Percentiles rank a stretch among this genome's conserved stretches.
Evolutionary conservation across 2,888 invertebrate species (phyloP).

Genomic region (Phortica okadai): DNA sequence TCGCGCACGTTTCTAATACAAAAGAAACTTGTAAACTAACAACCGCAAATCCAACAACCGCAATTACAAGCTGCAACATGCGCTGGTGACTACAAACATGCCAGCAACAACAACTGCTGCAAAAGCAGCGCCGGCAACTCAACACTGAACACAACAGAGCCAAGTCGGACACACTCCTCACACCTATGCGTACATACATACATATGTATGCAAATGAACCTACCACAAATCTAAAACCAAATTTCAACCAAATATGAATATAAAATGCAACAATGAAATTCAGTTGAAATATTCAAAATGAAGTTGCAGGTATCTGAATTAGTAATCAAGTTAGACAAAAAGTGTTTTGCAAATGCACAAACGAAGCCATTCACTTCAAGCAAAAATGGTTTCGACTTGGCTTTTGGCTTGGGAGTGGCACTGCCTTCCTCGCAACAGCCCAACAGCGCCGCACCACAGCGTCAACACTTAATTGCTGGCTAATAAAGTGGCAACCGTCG

Average conservation of each 20-base stretch:
- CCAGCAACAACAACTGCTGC: slow-evolving; percentile 34
- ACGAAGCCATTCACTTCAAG: slow-evolving; percentile 60
- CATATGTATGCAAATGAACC: slow-evolving; percentile 24
- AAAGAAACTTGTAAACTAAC: slow-evolving; percentile 22
- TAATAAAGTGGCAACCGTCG: slow-evolving; percentile 26
- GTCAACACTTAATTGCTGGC: neutral
- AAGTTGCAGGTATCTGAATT: slow-evolving; percentile 8
- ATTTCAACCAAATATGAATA: slow-evolving; percentile 7
- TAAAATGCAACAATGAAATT: neutral
- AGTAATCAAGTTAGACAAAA: slow-evolving; percentile 16
- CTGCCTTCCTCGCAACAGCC: neutral
- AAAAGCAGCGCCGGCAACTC: neutral
- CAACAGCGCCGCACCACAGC: too few relatives aligned
- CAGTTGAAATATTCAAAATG: slow-evolving; percentile 32
- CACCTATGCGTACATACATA: neutral
- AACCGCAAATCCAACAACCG: slow-evolving; percentile 42
- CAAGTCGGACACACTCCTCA: neutral
- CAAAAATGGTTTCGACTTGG: neutral
- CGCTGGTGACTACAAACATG: slow-evolving; percentile 41
- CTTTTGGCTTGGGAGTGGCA: neutral
- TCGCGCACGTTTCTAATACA: slow-evolving; percentile 19
- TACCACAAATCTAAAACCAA: slow-evolving; percentile 34
- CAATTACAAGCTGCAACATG: slow-evolving; percentile 45
- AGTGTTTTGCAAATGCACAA: slow-evolving; percentile 24
- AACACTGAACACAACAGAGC: neutral